Conservation (phyloP, 2,888 invertebrate species). For the Diaperis boleti region DNA sequence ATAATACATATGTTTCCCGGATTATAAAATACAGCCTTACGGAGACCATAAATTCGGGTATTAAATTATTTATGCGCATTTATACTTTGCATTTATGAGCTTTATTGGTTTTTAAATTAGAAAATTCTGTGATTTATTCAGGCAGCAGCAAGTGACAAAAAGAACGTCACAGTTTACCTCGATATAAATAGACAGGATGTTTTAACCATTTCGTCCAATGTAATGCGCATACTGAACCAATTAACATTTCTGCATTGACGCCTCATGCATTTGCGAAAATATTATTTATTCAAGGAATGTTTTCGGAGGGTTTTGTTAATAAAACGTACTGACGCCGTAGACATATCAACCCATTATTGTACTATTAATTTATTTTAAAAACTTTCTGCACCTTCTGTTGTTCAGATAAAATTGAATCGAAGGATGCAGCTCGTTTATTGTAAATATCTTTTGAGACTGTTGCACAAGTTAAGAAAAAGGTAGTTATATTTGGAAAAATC, state of each 20-base stretch:
- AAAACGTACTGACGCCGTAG: too few relatives aligned
- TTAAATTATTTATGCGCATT: conserved; percentile 37
- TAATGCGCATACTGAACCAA: neutral
- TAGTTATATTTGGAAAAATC: too few relatives aligned
- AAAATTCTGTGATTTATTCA: conserved; percentile 21
- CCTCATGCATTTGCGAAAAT: too few relatives aligned
- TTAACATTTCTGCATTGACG: neutral
- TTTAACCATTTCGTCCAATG: neutral
- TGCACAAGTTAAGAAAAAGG: too few relatives aligned
- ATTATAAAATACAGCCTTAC: conserved; percentile 38
- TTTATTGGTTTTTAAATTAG: conserved; percentile 33
- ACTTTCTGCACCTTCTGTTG: too few relatives aligned
- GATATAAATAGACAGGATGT: conserved; percentile 2
- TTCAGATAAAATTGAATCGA: too few relatives aligned
- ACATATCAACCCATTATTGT: too few relatives aligned
- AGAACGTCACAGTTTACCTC: neutral
- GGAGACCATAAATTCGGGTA: conserved; percentile 31
- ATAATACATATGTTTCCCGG: conserved; percentile 38
- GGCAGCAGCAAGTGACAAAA: conserved; percentile 6
- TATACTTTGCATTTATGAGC: conserved; percentile 32
- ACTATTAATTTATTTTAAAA: too few relatives aligned
- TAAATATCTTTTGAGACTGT: too few relatives aligned
- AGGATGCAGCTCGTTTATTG: too few relatives aligned
- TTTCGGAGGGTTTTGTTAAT: too few relatives aligned
- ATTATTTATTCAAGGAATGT: conserved; percentile 1